phyloP scores from a whole-genome alignment of 2,797 vertebrate genomes.

The Brachyalestes nurse region DNA sequence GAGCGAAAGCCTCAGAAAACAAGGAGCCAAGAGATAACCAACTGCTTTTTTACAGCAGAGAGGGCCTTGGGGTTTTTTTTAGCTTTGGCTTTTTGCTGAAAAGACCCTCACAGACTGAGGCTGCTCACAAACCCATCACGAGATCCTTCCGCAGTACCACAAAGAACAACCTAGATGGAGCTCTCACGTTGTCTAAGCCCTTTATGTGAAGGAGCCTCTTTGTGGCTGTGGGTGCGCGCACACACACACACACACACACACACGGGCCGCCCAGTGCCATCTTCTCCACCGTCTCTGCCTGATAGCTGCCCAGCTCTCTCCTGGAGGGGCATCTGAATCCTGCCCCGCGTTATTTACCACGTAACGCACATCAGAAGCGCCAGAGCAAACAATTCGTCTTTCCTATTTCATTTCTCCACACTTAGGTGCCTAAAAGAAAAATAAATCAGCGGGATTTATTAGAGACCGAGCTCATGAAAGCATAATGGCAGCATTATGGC shows the following conservation, averaged over 20 bases:
- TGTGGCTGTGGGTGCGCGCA: slow-evolving; percentile 57
- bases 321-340: slow-evolving; percentile 46
- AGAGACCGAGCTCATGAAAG: slow-evolving; percentile 42
- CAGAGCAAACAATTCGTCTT: slow-evolving; percentile 46
- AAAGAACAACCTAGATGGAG: slow-evolving; percentile 83
- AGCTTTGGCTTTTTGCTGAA: background rate
- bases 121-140: slow-evolving; percentile 58
- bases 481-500: slow-evolving; percentile 41
- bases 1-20: background rate
- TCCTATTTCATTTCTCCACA: slow-evolving; percentile 48
- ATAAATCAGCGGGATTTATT: slow-evolving; percentile 51
- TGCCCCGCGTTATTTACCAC: slow-evolving; percentile 45
- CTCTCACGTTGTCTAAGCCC: slow-evolving; percentile 83
- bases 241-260: background rate
- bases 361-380: slow-evolving; percentile 45
- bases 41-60: background rate
- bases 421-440: slow-evolving; percentile 48
- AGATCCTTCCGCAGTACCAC: slow-evolving; percentile 78
- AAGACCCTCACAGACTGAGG: background rate
- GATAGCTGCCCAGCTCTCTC: slow-evolving; percentile 31
- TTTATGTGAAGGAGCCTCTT: slow-evolving; percentile 72
- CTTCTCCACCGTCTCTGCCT: slow-evolving; percentile 14
- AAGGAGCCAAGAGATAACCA: background rate
- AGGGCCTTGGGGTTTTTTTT: background rate
- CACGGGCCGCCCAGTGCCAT: slow-evolving; percentile 35